Conservation (phyloP, 1,140 invertebrate genomes). For the Asobara japonica region DNA sequence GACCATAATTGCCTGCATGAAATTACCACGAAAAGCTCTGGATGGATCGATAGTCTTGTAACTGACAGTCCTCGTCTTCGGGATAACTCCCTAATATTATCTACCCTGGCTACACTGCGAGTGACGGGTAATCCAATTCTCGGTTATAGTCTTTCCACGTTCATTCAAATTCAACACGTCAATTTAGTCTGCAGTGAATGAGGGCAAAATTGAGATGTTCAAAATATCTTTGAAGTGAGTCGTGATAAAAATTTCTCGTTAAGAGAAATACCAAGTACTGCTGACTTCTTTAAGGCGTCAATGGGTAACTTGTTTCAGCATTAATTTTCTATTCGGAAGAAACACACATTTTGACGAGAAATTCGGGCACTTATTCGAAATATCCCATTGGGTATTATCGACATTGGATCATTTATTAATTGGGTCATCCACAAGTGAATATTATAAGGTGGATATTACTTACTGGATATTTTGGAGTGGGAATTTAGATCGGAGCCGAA, state of each 20-base stretch:
- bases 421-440: no score
- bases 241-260: neutral
- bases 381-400: no score
- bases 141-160: neutral
- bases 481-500: no score
- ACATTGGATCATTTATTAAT: no score
- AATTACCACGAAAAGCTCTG: neutral
- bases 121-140: constrained; percentile 39
- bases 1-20: neutral
- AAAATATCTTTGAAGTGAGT: neutral
- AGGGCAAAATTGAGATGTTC: no score
- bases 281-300: no score
- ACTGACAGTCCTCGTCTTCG: constrained; percentile 34
- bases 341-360: no score
- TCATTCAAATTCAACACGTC: neutral
- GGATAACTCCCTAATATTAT: constrained; percentile 35
- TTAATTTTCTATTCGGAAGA: no score
- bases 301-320: no score
- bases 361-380: no score
- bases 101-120: constrained; percentile 18
- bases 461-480: no score
- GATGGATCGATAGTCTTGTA: constrained; percentile 23
- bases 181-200: neutral
- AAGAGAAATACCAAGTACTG: neutral
- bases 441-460: no score